These are phyloP conservation scores for Parnassius mnemosyne DNA, from an alignment of 2,888 invertebrate genomes.

Conservation along the genomic window DNA sequence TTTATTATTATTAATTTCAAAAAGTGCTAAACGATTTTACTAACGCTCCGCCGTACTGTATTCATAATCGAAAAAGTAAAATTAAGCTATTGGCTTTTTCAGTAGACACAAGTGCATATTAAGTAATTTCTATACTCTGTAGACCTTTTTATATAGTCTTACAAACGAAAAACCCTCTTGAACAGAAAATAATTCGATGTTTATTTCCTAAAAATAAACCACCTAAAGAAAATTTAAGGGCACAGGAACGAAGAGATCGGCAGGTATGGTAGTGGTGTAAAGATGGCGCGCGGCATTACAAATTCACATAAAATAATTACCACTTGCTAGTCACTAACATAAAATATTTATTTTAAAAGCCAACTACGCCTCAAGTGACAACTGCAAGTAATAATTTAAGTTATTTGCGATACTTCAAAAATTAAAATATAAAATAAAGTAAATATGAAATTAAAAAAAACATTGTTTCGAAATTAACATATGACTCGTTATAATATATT, in stretches of 20 bases:
- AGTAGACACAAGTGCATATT: no score
- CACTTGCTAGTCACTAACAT: slow-evolving; percentile 8
- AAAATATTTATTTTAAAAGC: background rate
- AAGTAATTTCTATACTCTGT: no score
- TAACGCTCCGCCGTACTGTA: no score
- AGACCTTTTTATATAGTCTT: no score
- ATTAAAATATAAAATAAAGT: background rate
- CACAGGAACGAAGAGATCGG: background rate
- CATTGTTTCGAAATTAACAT: background rate
- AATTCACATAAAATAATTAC: background rate
- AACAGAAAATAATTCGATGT: no score
- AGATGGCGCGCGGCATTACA: slow-evolving; percentile 1
- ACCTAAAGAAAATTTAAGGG: background rate
- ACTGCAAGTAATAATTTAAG: slow-evolving; percentile 7
- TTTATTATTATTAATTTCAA: no score
- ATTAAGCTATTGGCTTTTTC: no score
- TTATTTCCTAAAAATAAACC: no score
- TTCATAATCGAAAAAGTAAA: no score
- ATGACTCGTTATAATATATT: background rate
- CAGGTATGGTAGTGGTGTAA: background rate
- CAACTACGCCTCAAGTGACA: background rate
- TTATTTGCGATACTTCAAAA: no score
- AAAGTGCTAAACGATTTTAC: no score
- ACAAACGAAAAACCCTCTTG: no score
- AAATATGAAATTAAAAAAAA: background rate